phyloP scores from a whole-genome alignment of 2,888 invertebrate genomes.

The Cantharis lateralis region DNA sequence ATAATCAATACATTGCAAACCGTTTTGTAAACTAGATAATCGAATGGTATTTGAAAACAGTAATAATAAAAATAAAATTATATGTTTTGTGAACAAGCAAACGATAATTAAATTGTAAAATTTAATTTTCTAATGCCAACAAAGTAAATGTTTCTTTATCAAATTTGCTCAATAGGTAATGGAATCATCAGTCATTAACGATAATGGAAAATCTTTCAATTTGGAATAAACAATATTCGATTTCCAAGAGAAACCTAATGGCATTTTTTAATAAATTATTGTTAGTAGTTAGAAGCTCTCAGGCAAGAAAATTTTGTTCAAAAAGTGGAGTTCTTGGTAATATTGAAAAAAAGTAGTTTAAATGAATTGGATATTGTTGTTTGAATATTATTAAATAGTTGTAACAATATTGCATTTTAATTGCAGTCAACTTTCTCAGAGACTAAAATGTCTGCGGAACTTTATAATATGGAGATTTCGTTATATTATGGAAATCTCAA shows the following conservation, averaged over 20 bases:
- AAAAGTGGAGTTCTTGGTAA: too few relatives aligned
- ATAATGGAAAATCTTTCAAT: neutral
- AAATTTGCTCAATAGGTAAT: neutral
- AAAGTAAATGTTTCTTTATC: neutral
- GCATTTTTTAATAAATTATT: neutral
- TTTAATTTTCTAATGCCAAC: neutral
- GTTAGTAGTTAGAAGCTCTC: too few relatives aligned
- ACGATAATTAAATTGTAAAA: neutral
- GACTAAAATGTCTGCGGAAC: too few relatives aligned
- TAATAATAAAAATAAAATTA: neutral
- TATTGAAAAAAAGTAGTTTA: too few relatives aligned
- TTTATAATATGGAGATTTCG: too few relatives aligned
- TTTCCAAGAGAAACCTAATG: neutral
- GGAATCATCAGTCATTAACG: neutral
- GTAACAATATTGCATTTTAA: too few relatives aligned
- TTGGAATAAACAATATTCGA: neutral
- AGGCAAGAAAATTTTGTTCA: too few relatives aligned
- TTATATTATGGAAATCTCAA: too few relatives aligned
- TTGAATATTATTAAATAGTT: too few relatives aligned
- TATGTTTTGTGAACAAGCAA: neutral
- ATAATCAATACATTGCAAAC: neutral
- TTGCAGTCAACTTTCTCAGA: too few relatives aligned
- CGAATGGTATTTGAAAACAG: neutral
- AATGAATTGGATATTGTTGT: too few relatives aligned
- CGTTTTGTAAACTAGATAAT: neutral